Base-by-base conservation (phyloP, 2,113 vertebrate genomes). In the Microcebus jonahi region DNA sequence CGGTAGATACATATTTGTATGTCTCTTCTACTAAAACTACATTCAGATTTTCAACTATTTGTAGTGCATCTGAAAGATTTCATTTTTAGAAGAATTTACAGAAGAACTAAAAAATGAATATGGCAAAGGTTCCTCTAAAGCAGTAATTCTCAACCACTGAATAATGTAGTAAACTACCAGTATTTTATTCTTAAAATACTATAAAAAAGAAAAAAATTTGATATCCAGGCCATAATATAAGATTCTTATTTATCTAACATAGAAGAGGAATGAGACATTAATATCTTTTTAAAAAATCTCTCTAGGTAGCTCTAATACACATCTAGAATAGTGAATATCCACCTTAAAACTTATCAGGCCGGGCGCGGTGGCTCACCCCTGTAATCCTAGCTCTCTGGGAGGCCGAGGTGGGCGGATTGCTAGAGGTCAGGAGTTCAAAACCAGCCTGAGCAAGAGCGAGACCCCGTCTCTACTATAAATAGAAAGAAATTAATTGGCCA, bases 221-320 rank as follows among this genome's bases (percentile, higher is more conserved):
- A 88, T 68, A 27, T 11, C 59, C 21, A 95, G 39, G 7, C 17
- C 36, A 34, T 77, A 65, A 87, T 50, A 21, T 42, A 88, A 95
- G 68, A 76, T 95, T 88, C 68, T 80, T 95, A 81, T 45, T 68
- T 84, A 88, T 83, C 39, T 48, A 65, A 45, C 39, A n/a, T 87
- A 25, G 23, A 65, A 59, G 15, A 80, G 21, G 45, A 88, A 59
- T 57, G 53, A 82, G 36, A 57, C 29, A 95, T 82, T 48, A 57
- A 13, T 48, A 39, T 80, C 65, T 39, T 34, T 84, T 75, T 61
- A 11, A 48, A 48, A 76, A 76, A 77, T 21, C n/a, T 88, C 39
- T 67, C 50, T 45, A 71, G 15, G 11, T 83, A 76, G 57, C 27
- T 68, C 75, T 57, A 80, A 61, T 5, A 75, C 68, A 59, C 10